Evolutionary conservation across 2,888 invertebrate species (phyloP), one percentile per base, ranked within the genome.

Genomic region (Meiosimyza platycephala): DNA sequence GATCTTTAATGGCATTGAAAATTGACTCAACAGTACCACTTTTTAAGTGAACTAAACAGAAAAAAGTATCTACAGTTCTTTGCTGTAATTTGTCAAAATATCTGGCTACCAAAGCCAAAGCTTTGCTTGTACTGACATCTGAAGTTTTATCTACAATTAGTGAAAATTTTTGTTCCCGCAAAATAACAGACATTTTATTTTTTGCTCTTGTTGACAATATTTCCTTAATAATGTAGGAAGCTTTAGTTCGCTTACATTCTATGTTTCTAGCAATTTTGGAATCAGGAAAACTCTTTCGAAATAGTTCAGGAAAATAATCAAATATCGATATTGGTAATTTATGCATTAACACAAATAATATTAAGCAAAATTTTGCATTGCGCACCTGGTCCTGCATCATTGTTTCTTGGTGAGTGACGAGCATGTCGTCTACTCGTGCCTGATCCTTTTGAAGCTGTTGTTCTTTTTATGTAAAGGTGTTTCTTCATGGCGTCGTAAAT

Each of bases 61-160:
- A 22, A 22, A 22, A 22, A 22, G 3, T 22, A 22, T 22, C 22
- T 22, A 22, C 22, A 22, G 22, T 22, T 22, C 3, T 22, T 22
- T 22, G 22, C 22, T 22, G 22, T 22, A 22, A 22, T 22, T 22
- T 22, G 3, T 22, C 22, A n/a, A 47, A 5, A 33, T 47, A 63
- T 48, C 63, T 63, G n/a, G 22, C 63, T 16, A 63, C 63, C 7
- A 63, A 63, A 48, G 47, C 63, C 47, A 63, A 63, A 5, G 40
- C 63, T 47, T 40, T 63, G 15, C n/a, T 47, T 63, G 63, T 63
- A 40, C 40, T 16, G 6, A 63, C 22, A 15, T 63, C 63, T 2
- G 63, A 40, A 15, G 63, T 63, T 48, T 63, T 40, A 63, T 63
- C 63, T n/a, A 48, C 63, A n/a, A 63, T 63, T 63, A 63, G 40